Conservation (phyloP, 2,888 invertebrate genomes). For the Strigamia transsilvanica region DNA sequence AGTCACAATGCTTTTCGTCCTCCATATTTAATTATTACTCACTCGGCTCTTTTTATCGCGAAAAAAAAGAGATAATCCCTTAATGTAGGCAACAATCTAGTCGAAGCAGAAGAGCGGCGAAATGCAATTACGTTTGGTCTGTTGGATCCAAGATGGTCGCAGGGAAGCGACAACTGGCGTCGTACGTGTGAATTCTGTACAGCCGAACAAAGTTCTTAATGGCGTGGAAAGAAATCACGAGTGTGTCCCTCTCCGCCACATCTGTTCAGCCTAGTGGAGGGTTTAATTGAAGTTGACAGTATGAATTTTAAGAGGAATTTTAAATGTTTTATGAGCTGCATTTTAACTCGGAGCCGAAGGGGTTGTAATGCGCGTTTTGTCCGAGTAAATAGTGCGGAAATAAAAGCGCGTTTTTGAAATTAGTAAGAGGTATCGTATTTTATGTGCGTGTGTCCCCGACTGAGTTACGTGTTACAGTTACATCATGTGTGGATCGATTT, state of each 20-base stretch:
- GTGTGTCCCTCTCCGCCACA: constrained; percentile 42
- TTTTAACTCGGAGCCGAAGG: constrained; percentile 30
- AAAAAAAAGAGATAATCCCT: constrained; percentile 6
- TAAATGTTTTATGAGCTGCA: constrained; percentile 48
- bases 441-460: background rate
- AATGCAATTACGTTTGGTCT: constrained; percentile 25
- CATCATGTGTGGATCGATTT: constrained; percentile 1
- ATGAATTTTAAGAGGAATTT: constrained; percentile 49
- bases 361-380: constrained; percentile 47
- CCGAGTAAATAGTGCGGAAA: constrained; percentile 43
- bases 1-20: too few relatives aligned
- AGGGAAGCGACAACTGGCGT: background rate
- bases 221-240: constrained; percentile 44
- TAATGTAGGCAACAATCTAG: constrained; percentile 41
- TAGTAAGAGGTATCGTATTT: constrained; percentile 31
- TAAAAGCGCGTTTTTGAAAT: constrained; percentile 23
- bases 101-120: background rate
- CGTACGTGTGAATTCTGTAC: constrained; percentile 20
- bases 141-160: constrained; percentile 21
- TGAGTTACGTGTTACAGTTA: background rate
- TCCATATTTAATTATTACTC: too few relatives aligned
- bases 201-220: constrained; percentile 37
- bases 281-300: constrained; percentile 49
- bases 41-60: background rate
- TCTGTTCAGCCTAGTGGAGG: constrained; percentile 47